These are phyloP conservation scores for Ceratina japonica DNA, from an alignment of 1,140 invertebrate genomes.

Conservation along the genomic window DNA sequence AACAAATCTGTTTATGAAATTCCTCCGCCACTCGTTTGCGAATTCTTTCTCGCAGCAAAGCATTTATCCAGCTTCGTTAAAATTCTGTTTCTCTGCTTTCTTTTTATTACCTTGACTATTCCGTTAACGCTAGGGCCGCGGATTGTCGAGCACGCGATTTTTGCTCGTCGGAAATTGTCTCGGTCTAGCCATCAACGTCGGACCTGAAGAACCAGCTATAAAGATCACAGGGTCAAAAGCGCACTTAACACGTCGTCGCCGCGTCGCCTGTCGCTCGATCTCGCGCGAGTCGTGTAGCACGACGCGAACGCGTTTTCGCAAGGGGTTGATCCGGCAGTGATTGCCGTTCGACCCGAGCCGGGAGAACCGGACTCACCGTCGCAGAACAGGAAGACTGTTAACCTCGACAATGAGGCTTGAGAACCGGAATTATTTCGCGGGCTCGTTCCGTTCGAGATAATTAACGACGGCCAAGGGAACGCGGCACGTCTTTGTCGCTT, in stretches of 20 bases:
- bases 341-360: not conserved
- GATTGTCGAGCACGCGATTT: not conserved
- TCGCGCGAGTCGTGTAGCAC: not conserved
- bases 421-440: constrained; percentile 19
- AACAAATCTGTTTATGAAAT: no score
- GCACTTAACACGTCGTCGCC: constrained; percentile 6
- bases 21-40: no score
- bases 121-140: not conserved
- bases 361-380: constrained; percentile 7
- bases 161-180: not conserved
- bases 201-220: not conserved
- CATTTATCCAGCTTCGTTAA: not conserved
- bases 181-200: not conserved
- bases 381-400: constrained; percentile 20
- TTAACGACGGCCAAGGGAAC: not conserved
- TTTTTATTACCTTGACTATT: not conserved
- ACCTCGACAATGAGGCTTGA: constrained; percentile 5
- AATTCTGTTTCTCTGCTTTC: not conserved
- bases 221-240: constrained; percentile 24
- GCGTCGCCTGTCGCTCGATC: constrained; percentile 10
- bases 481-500: no score
- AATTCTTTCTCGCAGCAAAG: not conserved
- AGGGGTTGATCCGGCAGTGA: not conserved
- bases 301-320: constrained; percentile 4
- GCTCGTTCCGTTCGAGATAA: not conserved